Conservation (phyloP, 2,797 vertebrate genomes). For the Xenentodon cancila region DNA sequence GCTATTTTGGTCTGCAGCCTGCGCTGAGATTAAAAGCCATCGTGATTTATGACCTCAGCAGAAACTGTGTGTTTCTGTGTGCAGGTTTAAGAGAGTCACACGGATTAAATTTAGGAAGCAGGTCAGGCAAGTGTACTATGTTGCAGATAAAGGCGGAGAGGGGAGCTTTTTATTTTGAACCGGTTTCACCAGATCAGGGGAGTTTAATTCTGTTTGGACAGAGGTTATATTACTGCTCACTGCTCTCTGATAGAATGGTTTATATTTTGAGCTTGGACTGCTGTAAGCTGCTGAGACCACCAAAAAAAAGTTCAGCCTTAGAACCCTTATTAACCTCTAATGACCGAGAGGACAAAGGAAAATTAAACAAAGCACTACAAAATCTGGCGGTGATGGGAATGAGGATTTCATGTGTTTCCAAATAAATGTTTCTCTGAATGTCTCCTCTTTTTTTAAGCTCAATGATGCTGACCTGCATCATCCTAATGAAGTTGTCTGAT, state of each 20-base stretch:
- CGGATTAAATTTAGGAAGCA: constrained; percentile 37
- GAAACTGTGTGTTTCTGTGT: constrained; percentile 18
- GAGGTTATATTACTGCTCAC: background rate
- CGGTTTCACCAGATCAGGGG: background rate
- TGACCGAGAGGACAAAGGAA: background rate
- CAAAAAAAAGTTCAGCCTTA: no score
- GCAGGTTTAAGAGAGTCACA: constrained; percentile 16
- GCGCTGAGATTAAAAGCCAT: constrained; percentile 53
- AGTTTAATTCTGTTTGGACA: background rate
- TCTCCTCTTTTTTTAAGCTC: no score
- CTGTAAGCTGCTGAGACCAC: no score
- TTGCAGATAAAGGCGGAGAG: background rate
- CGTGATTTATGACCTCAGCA: constrained; percentile 67
- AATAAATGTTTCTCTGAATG: no score
- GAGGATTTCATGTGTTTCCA: no score
- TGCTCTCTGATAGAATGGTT: no score
- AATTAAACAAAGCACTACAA: no score
- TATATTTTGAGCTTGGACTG: no score
- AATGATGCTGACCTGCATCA: no score
- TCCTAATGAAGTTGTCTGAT: no score
- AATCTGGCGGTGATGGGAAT: no score
- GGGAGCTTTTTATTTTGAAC: background rate
- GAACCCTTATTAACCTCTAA: background rate
- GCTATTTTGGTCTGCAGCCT: constrained; percentile 29
- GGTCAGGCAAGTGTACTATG: constrained; percentile 14